phyloP scores from a whole-genome alignment of 2,888 invertebrate genomes.

The Nipponacmea schrenckii region DNA sequence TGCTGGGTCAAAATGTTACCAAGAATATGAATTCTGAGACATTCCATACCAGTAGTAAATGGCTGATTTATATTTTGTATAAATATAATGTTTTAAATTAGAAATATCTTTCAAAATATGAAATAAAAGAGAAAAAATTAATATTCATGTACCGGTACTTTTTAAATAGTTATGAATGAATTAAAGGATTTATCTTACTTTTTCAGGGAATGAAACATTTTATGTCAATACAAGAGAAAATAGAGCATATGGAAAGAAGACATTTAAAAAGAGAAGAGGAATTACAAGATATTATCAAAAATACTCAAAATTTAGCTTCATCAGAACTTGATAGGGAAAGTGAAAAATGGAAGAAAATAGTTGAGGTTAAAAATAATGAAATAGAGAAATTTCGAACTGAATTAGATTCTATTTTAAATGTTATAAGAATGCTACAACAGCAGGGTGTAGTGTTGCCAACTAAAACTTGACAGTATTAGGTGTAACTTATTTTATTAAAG shows the following conservation, averaged over 20 bases:
- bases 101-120: too few relatives aligned
- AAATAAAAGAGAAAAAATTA: too few relatives aligned
- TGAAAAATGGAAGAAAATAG: slow-evolving; percentile 58
- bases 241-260: slow-evolving; percentile 57
- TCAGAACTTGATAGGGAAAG: slow-evolving; percentile 55
- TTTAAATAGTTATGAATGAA: too few relatives aligned
- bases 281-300: slow-evolving; percentile 55
- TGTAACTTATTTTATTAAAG: too few relatives aligned
- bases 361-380: slow-evolving; percentile 63
- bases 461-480: slow-evolving; percentile 18
- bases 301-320: slow-evolving; percentile 46
- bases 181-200: slow-evolving; percentile 9
- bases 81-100: too few relatives aligned
- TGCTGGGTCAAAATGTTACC: too few relatives aligned
- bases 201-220: slow-evolving; percentile 66
- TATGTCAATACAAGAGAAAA: slow-evolving; percentile 61
- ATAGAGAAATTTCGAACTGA: slow-evolving; percentile 63
- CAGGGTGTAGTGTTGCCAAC: slow-evolving; percentile 64
- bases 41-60: too few relatives aligned
- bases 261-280: slow-evolving; percentile 59
- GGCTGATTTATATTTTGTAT: too few relatives aligned
- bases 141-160: too few relatives aligned
- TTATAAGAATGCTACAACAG: slow-evolving; percentile 61
- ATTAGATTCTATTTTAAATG: slow-evolving; percentile 64
- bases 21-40: too few relatives aligned